Conservation (phyloP, 2,113 vertebrate species). For the Haliaeetus leucogaster region DNA sequence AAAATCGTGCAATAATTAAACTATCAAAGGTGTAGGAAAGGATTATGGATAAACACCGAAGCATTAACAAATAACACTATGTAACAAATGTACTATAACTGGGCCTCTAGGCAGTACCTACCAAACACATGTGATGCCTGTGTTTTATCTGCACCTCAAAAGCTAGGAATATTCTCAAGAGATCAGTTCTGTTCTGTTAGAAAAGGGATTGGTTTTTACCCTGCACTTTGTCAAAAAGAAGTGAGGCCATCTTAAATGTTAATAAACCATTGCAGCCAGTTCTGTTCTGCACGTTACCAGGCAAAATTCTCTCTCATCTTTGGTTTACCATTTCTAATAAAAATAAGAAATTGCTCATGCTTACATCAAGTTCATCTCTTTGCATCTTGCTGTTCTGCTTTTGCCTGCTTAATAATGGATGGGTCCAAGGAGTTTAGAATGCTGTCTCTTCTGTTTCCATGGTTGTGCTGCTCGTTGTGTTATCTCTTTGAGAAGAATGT, state of each 20-base stretch:
- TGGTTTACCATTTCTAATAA: background rate
- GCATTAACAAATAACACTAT: background rate
- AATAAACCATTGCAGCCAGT: background rate
- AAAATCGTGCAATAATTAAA: background rate
- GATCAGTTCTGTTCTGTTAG: background rate
- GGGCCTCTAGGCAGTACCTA: background rate
- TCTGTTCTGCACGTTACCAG: background rate
- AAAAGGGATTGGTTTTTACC: background rate
- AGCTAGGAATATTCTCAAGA: background rate
- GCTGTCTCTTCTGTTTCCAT: background rate
- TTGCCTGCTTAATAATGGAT: background rate
- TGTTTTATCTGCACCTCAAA: background rate
- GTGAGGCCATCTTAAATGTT: background rate
- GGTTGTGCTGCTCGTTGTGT: background rate
- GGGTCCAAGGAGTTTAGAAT: background rate
- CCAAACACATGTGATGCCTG: background rate
- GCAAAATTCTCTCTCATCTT: background rate
- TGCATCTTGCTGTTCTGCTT: background rate
- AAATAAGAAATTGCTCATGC: background rate
- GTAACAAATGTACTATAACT: fast-evolving
- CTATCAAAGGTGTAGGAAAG: background rate
- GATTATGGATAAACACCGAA: background rate
- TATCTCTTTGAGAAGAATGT: background rate
- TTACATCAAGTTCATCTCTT: background rate
- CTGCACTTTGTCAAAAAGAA: background rate